A percentile compares a stretch with the other conserved stretches of the same genome.
Evolutionary conservation across 35 echinoderm and acorn worm genomes (phyloP).

Genomic region (Eucidaris tribuloides): DNA sequence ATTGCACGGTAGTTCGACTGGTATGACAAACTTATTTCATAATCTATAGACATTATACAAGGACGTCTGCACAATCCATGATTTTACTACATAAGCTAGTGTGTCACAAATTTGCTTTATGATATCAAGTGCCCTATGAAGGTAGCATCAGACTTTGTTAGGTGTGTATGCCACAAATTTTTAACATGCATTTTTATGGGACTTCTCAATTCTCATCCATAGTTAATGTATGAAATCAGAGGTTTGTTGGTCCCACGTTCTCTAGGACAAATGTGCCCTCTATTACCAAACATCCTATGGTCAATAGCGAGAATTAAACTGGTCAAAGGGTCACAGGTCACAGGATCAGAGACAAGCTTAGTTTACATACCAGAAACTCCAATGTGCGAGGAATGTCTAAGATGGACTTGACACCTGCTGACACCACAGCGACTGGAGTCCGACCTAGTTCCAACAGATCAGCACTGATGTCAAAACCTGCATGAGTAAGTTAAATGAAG

Average conservation of each 20-base stretch:
- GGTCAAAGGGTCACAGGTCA: not conserved
- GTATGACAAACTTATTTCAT: no score
- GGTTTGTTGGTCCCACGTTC: no score
- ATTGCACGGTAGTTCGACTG: no score
- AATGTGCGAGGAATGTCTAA: slow-evolving; percentile 93
- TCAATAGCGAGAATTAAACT: not conserved
- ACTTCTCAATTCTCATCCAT: no score
- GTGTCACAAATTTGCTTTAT: no score
- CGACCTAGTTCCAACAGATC: slow-evolving; percentile 86
- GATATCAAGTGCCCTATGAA: not conserved
- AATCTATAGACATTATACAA: no score
- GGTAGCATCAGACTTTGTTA: not conserved
- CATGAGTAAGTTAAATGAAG: not conserved
- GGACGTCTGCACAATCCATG: no score
- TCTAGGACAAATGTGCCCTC: no score
- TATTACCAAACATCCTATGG: no score
- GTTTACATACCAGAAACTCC: slow-evolving; percentile 84
- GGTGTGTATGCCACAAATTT: no score
- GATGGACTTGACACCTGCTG: slow-evolving; percentile 91
- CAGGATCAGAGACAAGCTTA: not conserved
- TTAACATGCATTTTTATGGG: no score
- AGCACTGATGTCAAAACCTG: slow-evolving; percentile 89
- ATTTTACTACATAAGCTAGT: not conserved
- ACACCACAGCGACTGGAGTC: slow-evolving; percentile 87
- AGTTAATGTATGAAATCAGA: not conserved